A percentile compares a stretch with the other conserved stretches of the same genome.
Conservation (phyloP, 2,888 invertebrate species). For the Habroteleia sp. region DNA sequence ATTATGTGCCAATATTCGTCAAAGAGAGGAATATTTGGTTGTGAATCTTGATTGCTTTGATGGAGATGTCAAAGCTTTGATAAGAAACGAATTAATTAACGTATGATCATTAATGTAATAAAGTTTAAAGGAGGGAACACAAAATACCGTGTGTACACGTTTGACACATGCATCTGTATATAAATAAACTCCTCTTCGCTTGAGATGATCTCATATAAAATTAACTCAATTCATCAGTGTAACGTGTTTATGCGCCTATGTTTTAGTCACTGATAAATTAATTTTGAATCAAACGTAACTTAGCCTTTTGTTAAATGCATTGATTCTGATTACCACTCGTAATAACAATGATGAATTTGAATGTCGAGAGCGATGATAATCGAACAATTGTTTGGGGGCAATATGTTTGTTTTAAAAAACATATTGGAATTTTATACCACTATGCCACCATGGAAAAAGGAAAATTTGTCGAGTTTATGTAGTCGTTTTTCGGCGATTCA, state of each 20-base stretch:
- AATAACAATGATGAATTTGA: slow-evolving; percentile 11
- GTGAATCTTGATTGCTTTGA: slow-evolving; percentile 6
- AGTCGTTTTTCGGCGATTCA: slow-evolving; percentile 57
- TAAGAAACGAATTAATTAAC: slow-evolving; percentile 24
- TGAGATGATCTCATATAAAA: slow-evolving; percentile 7
- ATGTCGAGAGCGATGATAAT: not conserved
- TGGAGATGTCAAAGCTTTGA: slow-evolving; percentile 23
- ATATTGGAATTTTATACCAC: slow-evolving; percentile 15
- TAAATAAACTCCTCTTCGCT: slow-evolving; percentile 3
- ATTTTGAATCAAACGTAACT: slow-evolving; percentile 3
- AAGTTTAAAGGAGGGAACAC: not conserved
- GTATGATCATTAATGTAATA: slow-evolving; percentile 9
- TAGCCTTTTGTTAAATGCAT: slow-evolving; percentile 17
- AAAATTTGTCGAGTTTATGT: slow-evolving; percentile 25
- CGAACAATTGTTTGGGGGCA: slow-evolving; percentile 30
- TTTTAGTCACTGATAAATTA: slow-evolving; percentile 1
- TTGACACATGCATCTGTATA: too few species aligned
- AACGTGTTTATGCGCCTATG: not conserved
- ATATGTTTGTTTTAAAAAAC: slow-evolving; percentile 23
- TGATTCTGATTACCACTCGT: slow-evolving; percentile 23
- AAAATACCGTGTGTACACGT: slow-evolving; percentile 1
- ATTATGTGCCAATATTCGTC: too few species aligned
- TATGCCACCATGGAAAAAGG: slow-evolving; percentile 12
- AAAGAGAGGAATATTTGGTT: not conserved
- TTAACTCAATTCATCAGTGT: slow-evolving; percentile 5